These are phyloP conservation scores for Nephrotoma guestfalica DNA, from an alignment of 2,888 invertebrate genomes.

Conservation along the genomic window DNA sequence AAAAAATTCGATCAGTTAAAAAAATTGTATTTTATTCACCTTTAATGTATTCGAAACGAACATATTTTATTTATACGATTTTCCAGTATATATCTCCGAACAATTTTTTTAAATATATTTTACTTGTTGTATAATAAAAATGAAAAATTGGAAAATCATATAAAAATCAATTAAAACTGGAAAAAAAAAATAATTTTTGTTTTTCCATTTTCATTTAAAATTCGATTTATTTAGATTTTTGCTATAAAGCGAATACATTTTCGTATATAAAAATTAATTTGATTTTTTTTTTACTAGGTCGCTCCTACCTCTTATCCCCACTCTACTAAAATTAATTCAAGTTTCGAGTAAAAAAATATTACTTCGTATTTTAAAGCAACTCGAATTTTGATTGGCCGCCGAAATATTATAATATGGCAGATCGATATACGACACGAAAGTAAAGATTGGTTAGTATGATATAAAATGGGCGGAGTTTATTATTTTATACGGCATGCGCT, in stretches of 20 bases:
- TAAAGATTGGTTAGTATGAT: neutral
- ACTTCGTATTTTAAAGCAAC: neutral
- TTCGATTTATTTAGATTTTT: neutral
- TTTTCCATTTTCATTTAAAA: neutral
- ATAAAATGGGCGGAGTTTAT: neutral
- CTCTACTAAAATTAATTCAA: neutral
- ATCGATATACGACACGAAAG: neutral
- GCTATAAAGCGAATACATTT: neutral
- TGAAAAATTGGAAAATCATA: neutral
- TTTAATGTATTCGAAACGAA: neutral
- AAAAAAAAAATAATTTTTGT: neutral
- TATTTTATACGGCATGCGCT: too few relatives aligned
- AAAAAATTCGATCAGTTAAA: neutral
- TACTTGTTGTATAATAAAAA: neutral
- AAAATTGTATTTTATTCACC: neutral
- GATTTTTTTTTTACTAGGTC: neutral
- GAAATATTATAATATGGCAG: neutral
- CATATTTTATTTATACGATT: neutral
- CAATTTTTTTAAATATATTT: neutral
- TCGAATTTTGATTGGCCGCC: neutral
- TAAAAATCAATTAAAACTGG: neutral
- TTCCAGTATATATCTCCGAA: neutral
- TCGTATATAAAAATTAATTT: neutral
- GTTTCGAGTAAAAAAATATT: neutral
- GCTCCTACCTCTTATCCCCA: neutral